Base-by-base conservation (phyloP, 2,888 invertebrate species). In the Blastobasis adustella region DNA sequence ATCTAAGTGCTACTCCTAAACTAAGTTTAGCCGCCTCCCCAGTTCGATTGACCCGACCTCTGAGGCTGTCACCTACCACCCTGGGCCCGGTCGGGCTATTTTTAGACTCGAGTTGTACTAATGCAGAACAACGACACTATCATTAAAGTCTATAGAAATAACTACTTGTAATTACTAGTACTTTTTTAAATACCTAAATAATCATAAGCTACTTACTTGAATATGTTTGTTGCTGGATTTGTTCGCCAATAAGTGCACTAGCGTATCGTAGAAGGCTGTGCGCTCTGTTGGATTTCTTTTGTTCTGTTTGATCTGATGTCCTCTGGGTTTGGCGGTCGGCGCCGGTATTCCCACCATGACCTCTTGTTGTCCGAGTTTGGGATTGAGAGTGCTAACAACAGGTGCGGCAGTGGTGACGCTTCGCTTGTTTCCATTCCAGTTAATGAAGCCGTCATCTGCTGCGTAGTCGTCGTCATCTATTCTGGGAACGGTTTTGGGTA, bases 271-370 rank as follows among this genome's bases (percentile, higher is more conserved):
- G 66, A 90, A 90, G 23, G 23, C 23, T 23, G 23, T 23, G 23
- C 23, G 23, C 23, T 23, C 23, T 42, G 89, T 69, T 0, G 71
- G 60, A 53, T 69, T 75, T 51, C 70, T 70, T 56, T 79, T 78
- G 46, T 66, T 66, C 52, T 79, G 71, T 37, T 64, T 65, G 23
- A 72, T 69, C 51, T 75, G 72, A 53, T 74, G 68, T 45, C 65
- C 71, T 60, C 83, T 83, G 52, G 87, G 73, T 1, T 82, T 80
- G 5, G 54, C 44, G 42, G 62, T 67, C 45, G 90, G 90, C 37
- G 90, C 88, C 5, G 92, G 92, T 56, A 92, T 81, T 53, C 91
- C 89, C 64, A 93, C 76, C 8, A 91, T 91, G 47, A 91, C 89
- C 73, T 93, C 93, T 61, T 92, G 92, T 65, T 93, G 91, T 0